Evolutionary conservation across 1,140 invertebrate species (phyloP).

Genomic region (Drosophila orena): DNA sequence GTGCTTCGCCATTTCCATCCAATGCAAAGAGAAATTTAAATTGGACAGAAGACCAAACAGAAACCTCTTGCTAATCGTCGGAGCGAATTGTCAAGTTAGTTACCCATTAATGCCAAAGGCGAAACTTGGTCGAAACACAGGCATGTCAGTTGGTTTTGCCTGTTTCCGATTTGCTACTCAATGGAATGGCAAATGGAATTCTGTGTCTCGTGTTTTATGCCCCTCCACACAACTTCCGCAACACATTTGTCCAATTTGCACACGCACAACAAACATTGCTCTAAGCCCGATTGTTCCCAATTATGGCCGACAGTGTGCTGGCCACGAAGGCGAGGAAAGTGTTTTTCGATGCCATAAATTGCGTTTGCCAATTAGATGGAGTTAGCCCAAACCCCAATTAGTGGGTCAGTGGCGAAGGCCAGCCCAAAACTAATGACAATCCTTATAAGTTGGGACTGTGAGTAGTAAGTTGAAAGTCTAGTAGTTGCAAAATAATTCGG

Average conservation of each 20-base stretch:
- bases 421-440: not conserved
- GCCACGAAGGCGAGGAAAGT: conserved; percentile 73
- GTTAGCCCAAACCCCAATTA: conserved; percentile 52
- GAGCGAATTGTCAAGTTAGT: conserved; percentile 34
- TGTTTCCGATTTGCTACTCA: conserved; percentile 32
- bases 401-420: conserved; percentile 7
- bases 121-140: conserved; percentile 32
- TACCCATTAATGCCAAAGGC: conserved; percentile 43
- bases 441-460: not conserved
- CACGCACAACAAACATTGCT: conserved; percentile 36
- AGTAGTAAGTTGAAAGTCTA: not conserved
- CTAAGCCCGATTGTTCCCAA: conserved; percentile 74
- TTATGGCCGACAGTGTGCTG: conserved; percentile 63
- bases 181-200: conserved; percentile 36
- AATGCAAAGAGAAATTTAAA: conserved; percentile 26
- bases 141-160: conserved; percentile 18
- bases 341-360: conserved; percentile 70
- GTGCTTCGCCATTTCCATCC: conserved; percentile 1
- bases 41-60: not conserved
- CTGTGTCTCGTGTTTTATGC: conserved; percentile 9
- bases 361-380: conserved; percentile 61
- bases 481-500: not conserved
- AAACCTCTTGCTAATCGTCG: conserved; percentile 32
- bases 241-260: conserved; percentile 80
- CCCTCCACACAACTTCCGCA: conserved; percentile 68